These are phyloP conservation scores for Cremastinae sp. DNA, from an alignment of 2,888 invertebrate species.

Conservation along the genomic window DNA sequence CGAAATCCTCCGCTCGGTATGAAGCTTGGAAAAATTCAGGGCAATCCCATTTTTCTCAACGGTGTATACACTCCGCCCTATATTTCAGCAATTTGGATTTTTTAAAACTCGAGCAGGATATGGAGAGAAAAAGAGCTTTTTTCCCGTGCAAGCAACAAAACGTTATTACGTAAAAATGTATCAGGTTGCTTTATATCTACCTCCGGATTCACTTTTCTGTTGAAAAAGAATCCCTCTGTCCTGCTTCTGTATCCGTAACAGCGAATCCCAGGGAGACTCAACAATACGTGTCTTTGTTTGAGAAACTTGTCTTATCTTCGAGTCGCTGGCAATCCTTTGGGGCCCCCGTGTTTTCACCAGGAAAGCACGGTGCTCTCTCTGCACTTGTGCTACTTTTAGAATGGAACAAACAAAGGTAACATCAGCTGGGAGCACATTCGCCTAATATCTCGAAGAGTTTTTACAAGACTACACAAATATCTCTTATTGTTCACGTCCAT, in stretches of 20 bases:
- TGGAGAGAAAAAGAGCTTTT: too few relatives aligned
- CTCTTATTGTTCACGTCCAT: constrained; percentile 38
- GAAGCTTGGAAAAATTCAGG: too few relatives aligned
- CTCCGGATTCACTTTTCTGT: neutral
- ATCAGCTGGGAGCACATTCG: constrained; percentile 19
- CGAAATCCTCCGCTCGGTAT: neutral
- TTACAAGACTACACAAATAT: constrained; percentile 11
- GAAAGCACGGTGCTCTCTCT: constrained; percentile 22
- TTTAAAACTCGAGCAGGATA: too few relatives aligned
- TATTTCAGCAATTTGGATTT: too few relatives aligned
- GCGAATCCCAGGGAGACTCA: constrained; percentile 32
- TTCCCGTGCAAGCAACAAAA: constrained; percentile 14
- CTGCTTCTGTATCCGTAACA: constrained; percentile 24
- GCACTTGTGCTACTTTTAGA: constrained; percentile 30
- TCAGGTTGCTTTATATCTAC: constrained; percentile 39
- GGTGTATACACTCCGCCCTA: too few relatives aligned
- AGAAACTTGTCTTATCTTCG: constrained; percentile 59
- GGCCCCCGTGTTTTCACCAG: constrained; percentile 6
- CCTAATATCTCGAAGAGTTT: constrained; percentile 7
- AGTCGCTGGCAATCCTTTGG: constrained; percentile 55
- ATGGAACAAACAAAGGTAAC: constrained; percentile 50
- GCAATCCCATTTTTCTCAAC: too few relatives aligned
- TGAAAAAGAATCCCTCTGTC: constrained; percentile 7
- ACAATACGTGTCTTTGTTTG: constrained; percentile 59
- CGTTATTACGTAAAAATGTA: constrained; percentile 47